These are phyloP conservation scores for Cylindroiulus punctatus DNA, from an alignment of 2,888 invertebrate species.

Conservation along the genomic window DNA sequence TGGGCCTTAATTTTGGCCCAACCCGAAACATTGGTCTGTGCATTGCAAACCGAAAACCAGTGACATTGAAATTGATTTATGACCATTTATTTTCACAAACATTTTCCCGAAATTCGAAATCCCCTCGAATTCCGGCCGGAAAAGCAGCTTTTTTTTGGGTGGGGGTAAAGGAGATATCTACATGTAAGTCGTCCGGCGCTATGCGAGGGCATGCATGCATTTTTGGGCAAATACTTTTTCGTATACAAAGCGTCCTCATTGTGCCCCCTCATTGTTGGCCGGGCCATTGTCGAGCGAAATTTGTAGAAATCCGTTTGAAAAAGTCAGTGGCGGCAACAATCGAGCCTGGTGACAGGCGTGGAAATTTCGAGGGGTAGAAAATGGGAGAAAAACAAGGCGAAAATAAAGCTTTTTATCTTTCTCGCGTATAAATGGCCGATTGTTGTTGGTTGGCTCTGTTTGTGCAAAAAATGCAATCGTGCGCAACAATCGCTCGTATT, in stretches of 20 bases:
- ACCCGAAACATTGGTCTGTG: too few species aligned
- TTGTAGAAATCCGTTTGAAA: constrained; percentile 1
- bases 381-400: constrained; percentile 19
- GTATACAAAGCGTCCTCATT: background rate
- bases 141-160: too few species aligned
- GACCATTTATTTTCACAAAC: too few species aligned
- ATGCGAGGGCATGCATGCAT: constrained; percentile 22
- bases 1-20: too few species aligned
- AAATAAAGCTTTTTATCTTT: constrained; percentile 12
- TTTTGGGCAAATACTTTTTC: constrained; percentile 32
- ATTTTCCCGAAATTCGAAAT: too few species aligned
- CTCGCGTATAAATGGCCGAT: constrained; percentile 32
- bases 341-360: background rate
- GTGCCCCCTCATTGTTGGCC: background rate
- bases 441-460: background rate
- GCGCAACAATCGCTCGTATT: background rate
- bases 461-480: background rate
- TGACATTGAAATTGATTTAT: too few species aligned
- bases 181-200: constrained; percentile 6
- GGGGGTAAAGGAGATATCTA: too few species aligned
- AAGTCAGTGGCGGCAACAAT: constrained; percentile 13
- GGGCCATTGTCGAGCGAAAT: background rate
- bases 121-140: too few species aligned
- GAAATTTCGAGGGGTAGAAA: constrained; percentile 10
- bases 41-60: too few species aligned